Conservation (phyloP, 92 coral and sea anemone genomes). For the Porites evermanni region DNA sequence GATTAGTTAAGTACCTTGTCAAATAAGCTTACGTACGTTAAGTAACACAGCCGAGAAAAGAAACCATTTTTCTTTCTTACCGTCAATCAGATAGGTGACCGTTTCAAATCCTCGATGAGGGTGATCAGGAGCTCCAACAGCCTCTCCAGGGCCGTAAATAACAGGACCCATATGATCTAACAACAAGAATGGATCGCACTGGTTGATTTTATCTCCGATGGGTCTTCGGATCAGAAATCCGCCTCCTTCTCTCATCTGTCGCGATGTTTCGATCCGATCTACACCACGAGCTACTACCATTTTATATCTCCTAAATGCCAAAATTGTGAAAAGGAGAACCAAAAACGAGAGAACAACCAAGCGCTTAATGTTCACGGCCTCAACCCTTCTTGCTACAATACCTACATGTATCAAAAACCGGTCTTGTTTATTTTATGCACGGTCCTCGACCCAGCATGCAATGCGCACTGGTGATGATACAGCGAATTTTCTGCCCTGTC, state of each 20-base stretch:
- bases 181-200: slow-evolving; percentile 82
- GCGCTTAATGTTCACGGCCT: too few species aligned
- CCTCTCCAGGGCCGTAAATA: slow-evolving; percentile 79
- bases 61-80: slow-evolving; percentile 30
- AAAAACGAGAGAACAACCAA: too few species aligned
- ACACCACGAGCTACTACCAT: slow-evolving; percentile 65
- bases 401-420: background rate
- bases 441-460: slow-evolving; percentile 55
- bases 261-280: slow-evolving; percentile 66
- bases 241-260: slow-evolving; percentile 87
- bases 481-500: slow-evolving; percentile 38
- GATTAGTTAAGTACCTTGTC: too few species aligned
- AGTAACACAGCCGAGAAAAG: too few species aligned
- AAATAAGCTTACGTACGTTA: too few species aligned
- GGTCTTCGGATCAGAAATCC: slow-evolving; percentile 87
- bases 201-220: slow-evolving; percentile 71
- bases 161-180: slow-evolving; percentile 87
- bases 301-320: background rate
- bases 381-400: too few species aligned
- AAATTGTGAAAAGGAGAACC: too few species aligned
- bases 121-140: slow-evolving; percentile 89
- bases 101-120: slow-evolving; percentile 91
- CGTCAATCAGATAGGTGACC: slow-evolving; percentile 83
- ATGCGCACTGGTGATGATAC: slow-evolving; percentile 37
- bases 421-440: slow-evolving; percentile 2